Percentiles rank a stretch among this genome's conserved stretches.
phyloP scores from a whole-genome alignment of 1,140 invertebrate genomes.

The Leptinotarsa defecta region DNA sequence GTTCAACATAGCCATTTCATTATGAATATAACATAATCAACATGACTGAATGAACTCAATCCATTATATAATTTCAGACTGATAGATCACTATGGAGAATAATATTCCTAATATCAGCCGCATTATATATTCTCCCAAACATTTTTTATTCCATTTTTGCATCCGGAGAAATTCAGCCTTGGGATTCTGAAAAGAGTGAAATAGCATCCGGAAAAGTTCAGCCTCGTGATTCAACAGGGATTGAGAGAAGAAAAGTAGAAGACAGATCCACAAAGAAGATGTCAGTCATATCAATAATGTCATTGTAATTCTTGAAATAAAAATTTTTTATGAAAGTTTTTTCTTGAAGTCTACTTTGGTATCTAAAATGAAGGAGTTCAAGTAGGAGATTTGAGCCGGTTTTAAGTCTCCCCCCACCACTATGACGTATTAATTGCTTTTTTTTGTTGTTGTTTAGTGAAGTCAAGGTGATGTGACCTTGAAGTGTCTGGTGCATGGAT shows the following conservation, averaged over 20 bases:
- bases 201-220: slow-evolving; percentile 38
- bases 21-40: too few species aligned
- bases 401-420: too few species aligned
- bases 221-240: slow-evolving; percentile 34
- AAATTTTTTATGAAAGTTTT: too few species aligned
- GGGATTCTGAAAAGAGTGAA: slow-evolving; percentile 29
- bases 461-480: too few species aligned
- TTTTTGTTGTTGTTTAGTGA: too few species aligned
- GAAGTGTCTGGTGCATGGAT: too few species aligned
- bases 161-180: slow-evolving; percentile 41
- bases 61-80: slow-evolving; percentile 28
- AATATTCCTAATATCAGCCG: slow-evolving; percentile 41
- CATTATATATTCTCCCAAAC: slow-evolving; percentile 36
- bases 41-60: too few species aligned
- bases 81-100: slow-evolving; percentile 44
- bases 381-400: too few species aligned
- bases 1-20: too few species aligned
- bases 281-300: slow-evolving; percentile 2
- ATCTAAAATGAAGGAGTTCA: too few species aligned
- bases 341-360: too few species aligned
- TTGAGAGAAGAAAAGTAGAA: not conserved
- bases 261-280: not conserved
- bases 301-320: not conserved
- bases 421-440: too few species aligned
- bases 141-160: slow-evolving; percentile 43